Evolutionary conservation across 2,888 invertebrate species (phyloP).

Genomic region (Epiblema foenella): DNA sequence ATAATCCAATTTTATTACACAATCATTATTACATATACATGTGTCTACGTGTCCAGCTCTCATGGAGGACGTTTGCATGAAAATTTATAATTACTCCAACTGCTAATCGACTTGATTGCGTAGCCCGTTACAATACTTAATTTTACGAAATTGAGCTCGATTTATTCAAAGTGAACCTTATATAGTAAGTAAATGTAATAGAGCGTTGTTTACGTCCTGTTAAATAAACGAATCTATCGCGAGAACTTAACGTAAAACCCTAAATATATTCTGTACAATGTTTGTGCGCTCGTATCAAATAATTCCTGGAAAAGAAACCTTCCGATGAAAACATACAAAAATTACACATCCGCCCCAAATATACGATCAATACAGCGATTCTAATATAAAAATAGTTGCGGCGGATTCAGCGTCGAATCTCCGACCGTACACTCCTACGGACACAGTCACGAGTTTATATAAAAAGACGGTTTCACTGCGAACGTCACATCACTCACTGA

Average conservation of each 20-base stretch:
- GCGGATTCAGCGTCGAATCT: conserved; percentile 71
- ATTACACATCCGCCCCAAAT: conserved; percentile 63
- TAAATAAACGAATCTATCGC: conserved; percentile 62
- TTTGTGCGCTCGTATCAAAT: conserved; percentile 82
- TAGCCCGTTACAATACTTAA: conserved; percentile 78
- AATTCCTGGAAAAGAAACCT: conserved; percentile 70
- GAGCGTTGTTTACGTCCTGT: conserved; percentile 57
- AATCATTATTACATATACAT: conserved; percentile 66
- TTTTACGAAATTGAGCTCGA: conserved; percentile 82
- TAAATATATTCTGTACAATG: conserved; percentile 77
- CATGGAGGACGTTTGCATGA: conserved; percentile 77
- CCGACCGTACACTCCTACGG: conserved; percentile 73
- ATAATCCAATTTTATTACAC: conserved; percentile 71
- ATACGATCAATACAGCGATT: conserved; percentile 68
- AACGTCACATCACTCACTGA: conserved; percentile 74
- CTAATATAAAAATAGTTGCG: conserved; percentile 80
- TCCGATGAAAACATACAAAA: conserved; percentile 66
- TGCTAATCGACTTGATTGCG: conserved; percentile 71
- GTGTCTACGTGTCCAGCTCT: conserved; percentile 76
- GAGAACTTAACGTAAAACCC: conserved; percentile 64
- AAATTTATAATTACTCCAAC: conserved; percentile 66
- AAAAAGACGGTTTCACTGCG: conserved; percentile 81
- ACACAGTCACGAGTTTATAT: conserved; percentile 74
- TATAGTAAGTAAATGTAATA: conserved; percentile 61
- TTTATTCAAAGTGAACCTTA: conserved; percentile 81